Conservation (phyloP, 2,113 vertebrate genomes). For the Pungitius pungitius region DNA sequence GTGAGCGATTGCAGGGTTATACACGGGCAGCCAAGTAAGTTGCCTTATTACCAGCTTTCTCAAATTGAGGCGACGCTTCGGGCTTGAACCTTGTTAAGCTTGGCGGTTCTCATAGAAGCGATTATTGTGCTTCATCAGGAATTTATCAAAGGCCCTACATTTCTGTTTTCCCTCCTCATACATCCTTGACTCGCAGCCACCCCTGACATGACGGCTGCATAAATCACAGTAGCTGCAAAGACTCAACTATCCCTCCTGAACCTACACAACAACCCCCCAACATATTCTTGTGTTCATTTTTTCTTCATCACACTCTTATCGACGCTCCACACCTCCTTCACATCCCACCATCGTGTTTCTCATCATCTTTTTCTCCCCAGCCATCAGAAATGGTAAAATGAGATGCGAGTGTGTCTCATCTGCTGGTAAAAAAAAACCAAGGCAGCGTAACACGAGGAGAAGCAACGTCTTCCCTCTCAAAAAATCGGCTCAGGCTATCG, state of each 20-base stretch:
- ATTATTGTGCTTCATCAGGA: conserved; percentile 60
- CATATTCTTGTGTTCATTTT: conserved; percentile 17
- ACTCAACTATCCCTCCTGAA: conserved; percentile 28
- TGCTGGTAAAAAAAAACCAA: conserved; percentile 37
- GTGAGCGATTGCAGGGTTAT: conserved; percentile 34
- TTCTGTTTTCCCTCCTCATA: conserved; percentile 37
- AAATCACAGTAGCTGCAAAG: conserved; percentile 62
- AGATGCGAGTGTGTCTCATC: conserved; percentile 27
- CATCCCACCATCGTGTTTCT: not conserved
- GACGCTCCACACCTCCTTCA: conserved; percentile 2
- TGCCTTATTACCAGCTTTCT: conserved; percentile 34
- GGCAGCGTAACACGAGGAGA: conserved; percentile 35
- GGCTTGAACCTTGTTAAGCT: conserved; percentile 35
- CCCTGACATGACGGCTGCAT: conserved; percentile 64
- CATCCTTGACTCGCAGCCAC: conserved; percentile 59
- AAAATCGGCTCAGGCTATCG: conserved; percentile 62
- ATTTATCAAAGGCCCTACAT: conserved; percentile 60
- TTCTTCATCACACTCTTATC: conserved; percentile 43
- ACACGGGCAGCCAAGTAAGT: conserved; percentile 44
- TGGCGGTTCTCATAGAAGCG: conserved; percentile 34
- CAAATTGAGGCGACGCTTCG: conserved; percentile 37
- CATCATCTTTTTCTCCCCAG: conserved; percentile 19
- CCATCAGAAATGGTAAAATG: conserved; percentile 40
- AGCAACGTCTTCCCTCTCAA: conserved; percentile 43
- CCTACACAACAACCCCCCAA: conserved; percentile 6